Conservation (phyloP, 2,797 vertebrate genomes). For the Melanotaenia pygmaea region DNA sequence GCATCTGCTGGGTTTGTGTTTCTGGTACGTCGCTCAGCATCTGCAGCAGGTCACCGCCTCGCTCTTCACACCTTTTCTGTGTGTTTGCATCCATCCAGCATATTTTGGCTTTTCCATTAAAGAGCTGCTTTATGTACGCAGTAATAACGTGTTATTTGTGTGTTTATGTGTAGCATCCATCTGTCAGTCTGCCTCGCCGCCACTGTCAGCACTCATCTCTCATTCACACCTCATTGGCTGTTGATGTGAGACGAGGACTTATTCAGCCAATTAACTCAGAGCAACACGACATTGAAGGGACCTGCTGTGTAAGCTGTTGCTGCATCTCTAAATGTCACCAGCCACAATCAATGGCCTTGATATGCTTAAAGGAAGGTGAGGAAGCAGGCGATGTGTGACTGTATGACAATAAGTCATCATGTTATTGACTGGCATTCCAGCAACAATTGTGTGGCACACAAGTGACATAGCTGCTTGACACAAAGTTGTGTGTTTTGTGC, state of each 20-base stretch:
- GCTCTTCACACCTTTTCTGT: conserved; percentile 15
- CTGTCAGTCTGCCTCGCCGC: conserved; percentile 36
- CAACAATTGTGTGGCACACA: background rate
- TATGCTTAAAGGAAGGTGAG: background rate
- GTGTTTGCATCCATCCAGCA: conserved; percentile 2
- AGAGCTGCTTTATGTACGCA: background rate
- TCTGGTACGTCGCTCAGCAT: background rate
- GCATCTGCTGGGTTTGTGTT: conserved; percentile 42
- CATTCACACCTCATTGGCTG: conserved; percentile 56
- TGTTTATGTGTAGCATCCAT: conserved; percentile 22
- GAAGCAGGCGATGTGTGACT: conserved; percentile 1
- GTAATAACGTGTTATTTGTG: background rate
- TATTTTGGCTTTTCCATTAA: background rate
- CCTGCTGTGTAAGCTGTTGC: conserved; percentile 34
- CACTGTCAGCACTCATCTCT: conserved; percentile 27
- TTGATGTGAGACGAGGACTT: conserved; percentile 34
- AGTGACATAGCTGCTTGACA: background rate
- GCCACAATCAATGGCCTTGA: conserved; percentile 16
- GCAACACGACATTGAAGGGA: conserved; percentile 16
- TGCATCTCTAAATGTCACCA: conserved; percentile 44
- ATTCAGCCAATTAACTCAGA: conserved; percentile 60
- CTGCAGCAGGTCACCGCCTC: conserved; percentile 33
- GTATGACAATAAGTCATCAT: background rate
- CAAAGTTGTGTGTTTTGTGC: conserved; percentile 1
- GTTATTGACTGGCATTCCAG: background rate